Evolutionary conservation across 1,140 invertebrate genomes (phyloP).

Genomic region (Drosophila teissieri): DNA sequence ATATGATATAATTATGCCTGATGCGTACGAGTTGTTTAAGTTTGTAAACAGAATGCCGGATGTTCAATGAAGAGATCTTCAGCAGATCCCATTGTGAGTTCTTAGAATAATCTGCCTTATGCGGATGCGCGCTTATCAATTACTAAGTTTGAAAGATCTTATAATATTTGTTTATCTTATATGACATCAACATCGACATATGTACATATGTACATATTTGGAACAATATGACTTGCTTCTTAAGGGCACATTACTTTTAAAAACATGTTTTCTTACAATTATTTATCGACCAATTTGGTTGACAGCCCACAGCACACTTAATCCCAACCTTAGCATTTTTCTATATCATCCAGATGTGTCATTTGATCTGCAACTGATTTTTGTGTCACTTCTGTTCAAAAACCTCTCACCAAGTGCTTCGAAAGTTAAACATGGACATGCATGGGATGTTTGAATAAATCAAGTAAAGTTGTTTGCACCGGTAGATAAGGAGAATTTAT

Average conservation of each 20-base stretch:
- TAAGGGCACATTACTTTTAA: background rate
- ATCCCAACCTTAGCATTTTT: background rate
- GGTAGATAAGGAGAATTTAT: background rate
- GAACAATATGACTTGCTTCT: too few species aligned
- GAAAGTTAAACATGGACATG: background rate
- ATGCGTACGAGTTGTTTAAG: conserved; percentile 49
- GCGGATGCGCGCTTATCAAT: background rate
- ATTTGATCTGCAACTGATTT: conserved; percentile 1
- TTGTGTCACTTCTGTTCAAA: background rate
- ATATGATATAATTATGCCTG: conserved; percentile 64
- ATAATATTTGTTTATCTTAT: too few species aligned
- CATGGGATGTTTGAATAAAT: conserved; percentile 15
- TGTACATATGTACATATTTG: too few species aligned
- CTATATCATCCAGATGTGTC: conserved; percentile 1
- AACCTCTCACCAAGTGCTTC: background rate
- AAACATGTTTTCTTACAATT: background rate
- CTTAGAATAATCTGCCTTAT: conserved; percentile 4
- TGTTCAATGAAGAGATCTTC: conserved; percentile 33
- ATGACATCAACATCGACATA: too few species aligned
- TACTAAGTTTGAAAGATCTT: background rate
- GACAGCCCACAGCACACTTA: background rate
- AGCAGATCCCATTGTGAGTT: conserved; percentile 9
- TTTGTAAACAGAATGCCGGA: conserved; percentile 75
- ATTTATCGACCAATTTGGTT: background rate
- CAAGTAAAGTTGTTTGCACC: background rate